These are phyloP conservation scores for Sphaeridia pumilis DNA, from an alignment of 2,888 invertebrate genomes.

Conservation along the genomic window DNA sequence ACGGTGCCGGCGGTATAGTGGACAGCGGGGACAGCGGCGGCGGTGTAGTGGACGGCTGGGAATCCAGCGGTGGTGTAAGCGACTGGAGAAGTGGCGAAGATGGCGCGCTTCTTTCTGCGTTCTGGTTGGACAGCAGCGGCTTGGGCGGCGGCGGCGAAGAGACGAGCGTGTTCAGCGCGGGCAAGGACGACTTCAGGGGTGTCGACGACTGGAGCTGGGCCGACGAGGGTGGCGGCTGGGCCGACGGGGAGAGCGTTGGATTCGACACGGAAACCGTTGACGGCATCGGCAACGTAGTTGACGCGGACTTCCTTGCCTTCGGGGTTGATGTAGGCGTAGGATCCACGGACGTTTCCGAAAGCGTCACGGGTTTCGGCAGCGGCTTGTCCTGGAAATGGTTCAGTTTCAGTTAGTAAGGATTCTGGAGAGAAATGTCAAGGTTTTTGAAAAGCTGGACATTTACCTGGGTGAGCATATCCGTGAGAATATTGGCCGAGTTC, in stretches of 20 bases:
- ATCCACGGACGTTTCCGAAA: conserved; percentile 33
- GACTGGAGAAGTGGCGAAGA: conserved; percentile 31
- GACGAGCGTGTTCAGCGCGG: conserved; percentile 41
- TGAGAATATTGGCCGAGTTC: conserved; percentile 43
- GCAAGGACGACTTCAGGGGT: conserved; percentile 45
- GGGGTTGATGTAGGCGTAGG: conserved; percentile 41
- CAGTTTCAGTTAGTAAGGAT: too few relatives aligned
- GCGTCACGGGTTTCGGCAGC: conserved; percentile 33
- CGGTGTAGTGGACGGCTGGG: conserved; percentile 25
- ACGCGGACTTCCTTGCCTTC: conserved; percentile 41
- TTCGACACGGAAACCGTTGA: conserved; percentile 41
- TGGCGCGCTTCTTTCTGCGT: conserved; percentile 21
- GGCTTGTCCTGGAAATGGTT: conserved; percentile 29
- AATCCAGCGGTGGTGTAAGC: conserved; percentile 32
- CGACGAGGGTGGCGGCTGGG: conserved; percentile 12
- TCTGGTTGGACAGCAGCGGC: conserved; percentile 37
- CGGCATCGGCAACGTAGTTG: conserved; percentile 42
- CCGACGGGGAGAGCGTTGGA: conserved; percentile 41
- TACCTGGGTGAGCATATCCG: conserved; percentile 15
- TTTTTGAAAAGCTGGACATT: not conserved
- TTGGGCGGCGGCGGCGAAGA: conserved; percentile 39
- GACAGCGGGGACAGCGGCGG: conserved; percentile 9
- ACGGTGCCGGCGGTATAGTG: conserved; percentile 22
- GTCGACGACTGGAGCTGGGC: conserved; percentile 39
- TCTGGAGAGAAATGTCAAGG: not conserved